These are phyloP conservation scores for Cordilura impudica DNA, from an alignment of 2,888 invertebrate species.

Conservation along the genomic window DNA sequence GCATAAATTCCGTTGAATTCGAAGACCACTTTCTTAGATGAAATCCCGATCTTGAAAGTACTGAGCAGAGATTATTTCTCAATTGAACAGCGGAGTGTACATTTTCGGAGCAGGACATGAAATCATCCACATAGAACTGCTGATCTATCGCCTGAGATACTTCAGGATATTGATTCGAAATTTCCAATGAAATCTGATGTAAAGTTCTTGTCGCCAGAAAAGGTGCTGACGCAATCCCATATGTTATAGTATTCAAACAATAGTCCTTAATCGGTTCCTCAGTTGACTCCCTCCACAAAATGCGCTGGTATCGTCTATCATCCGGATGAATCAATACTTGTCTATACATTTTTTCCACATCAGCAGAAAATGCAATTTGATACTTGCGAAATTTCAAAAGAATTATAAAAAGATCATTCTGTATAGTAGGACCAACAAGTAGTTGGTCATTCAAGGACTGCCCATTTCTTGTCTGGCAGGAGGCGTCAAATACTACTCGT, in stretches of 20 bases:
- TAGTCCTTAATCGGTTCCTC: neutral
- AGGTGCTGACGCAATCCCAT: slow-evolving; percentile 27
- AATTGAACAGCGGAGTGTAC: neutral
- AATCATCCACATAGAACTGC: slow-evolving; percentile 13
- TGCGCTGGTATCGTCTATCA: slow-evolving; percentile 31
- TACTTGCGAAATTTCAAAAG: slow-evolving; percentile 22
- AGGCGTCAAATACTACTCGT: slow-evolving; percentile 46
- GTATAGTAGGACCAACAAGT: slow-evolving; percentile 42
- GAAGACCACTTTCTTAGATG: slow-evolving; percentile 20
- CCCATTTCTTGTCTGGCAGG: slow-evolving; percentile 33
- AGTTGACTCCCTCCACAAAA: slow-evolving; percentile 36
- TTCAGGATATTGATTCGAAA: neutral
- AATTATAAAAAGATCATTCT: slow-evolving; percentile 30
- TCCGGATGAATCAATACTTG: slow-evolving; percentile 28
- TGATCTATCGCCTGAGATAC: neutral
- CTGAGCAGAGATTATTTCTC: neutral
- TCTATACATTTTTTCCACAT: slow-evolving; percentile 47
- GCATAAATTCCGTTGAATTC: slow-evolving; percentile 5
- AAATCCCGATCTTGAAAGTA: neutral
- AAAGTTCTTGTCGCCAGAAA: slow-evolving; percentile 30
- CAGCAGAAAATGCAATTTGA: slow-evolving; percentile 14
- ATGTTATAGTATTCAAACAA: slow-evolving; percentile 39
- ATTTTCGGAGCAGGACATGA: neutral
- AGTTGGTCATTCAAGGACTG: slow-evolving; percentile 41
- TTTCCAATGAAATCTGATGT: slow-evolving; percentile 27